phyloP scores from a whole-genome alignment of 1,140 invertebrate genomes.

The Apis dorsata region DNA sequence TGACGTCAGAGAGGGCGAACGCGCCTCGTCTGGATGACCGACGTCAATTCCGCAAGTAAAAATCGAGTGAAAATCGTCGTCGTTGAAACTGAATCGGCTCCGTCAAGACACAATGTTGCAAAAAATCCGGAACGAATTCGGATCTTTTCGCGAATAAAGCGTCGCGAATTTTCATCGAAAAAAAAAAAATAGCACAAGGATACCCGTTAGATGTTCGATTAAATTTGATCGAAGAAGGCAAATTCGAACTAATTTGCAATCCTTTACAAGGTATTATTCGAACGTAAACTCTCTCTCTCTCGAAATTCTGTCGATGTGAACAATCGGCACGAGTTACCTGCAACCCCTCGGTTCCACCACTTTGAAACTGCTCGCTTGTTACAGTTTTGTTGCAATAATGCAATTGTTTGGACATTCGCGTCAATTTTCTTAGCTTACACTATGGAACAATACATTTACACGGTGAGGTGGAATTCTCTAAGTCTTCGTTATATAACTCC shows the following conservation, averaged over 20 bases:
- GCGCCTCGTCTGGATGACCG: constrained; percentile 6
- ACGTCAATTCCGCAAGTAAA: constrained; percentile 19
- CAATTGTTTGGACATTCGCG: neutral
- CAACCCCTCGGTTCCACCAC: neutral
- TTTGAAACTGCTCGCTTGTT: neutral
- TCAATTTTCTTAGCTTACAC: neutral
- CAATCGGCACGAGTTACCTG: neutral
- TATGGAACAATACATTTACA: neutral
- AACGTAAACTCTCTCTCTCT: no score
- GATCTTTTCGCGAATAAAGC: neutral
- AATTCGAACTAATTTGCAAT: no score
- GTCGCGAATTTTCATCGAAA: no score
- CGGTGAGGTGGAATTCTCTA: neutral
- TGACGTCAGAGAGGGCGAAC: constrained; percentile 28
- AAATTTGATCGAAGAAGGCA: no score
- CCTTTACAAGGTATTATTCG: no score
- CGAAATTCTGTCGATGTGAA: no score
- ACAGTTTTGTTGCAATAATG: neutral
- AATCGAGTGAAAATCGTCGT: neutral
- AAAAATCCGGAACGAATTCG: neutral
- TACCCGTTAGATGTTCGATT: no score
- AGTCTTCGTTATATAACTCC: neutral
- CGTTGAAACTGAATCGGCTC: neutral
- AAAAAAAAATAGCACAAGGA: neutral
- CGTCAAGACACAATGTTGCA: no score